Evolutionary conservation across 2,113 vertebrate species (phyloP), one percentile per base, ranked within the genome.

Genomic region (Hucho hucho): DNA sequence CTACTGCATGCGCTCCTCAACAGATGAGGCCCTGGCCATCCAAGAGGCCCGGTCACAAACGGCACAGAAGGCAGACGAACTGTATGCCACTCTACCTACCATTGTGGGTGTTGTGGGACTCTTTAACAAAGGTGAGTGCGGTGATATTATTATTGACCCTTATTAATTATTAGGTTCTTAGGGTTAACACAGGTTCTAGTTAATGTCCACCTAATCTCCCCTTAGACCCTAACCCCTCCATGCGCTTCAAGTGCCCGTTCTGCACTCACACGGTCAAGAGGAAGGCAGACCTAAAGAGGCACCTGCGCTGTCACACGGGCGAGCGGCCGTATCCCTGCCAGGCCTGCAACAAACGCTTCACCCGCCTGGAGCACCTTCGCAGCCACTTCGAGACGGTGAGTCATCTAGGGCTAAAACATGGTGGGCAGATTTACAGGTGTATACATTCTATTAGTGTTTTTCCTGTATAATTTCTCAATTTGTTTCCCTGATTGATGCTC

Each of bases 181-280:
- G 64, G 64, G 12, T 6, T 32, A 18, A 18, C 14, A 66, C 3
- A 3, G 28, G 25, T 16, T 18, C 13, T 66, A 4, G 43, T n/a
- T 32, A 26, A 13, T 49, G n/a, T 9, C 22, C 49, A 4, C 49
- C 49, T 4, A 53, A 53, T 53, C 16, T 53, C 16, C 16, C 84
- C 79, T 63, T 93, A 99, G 97, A 97, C 78, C 93, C 95, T 43
- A 93, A 95, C 81, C 92, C 96, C 61, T 90, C 94, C 65, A 96
- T 98, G 95, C 94, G 95, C 72, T 99, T 98, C 92, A 99, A 98
- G 91, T 99, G 98, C 72, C 97, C 97, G 0, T 99, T 98, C 86
- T 99, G 98, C 84, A 97, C 96, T 1, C 98, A 99, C 1, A 97
- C 98, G 74, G 98, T 99, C 74, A 99, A 99, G 82, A 94, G 98